These are phyloP conservation scores for Myotis brandtii DNA, from an alignment of 2,113 vertebrate genomes.

Conservation along the genomic window DNA sequence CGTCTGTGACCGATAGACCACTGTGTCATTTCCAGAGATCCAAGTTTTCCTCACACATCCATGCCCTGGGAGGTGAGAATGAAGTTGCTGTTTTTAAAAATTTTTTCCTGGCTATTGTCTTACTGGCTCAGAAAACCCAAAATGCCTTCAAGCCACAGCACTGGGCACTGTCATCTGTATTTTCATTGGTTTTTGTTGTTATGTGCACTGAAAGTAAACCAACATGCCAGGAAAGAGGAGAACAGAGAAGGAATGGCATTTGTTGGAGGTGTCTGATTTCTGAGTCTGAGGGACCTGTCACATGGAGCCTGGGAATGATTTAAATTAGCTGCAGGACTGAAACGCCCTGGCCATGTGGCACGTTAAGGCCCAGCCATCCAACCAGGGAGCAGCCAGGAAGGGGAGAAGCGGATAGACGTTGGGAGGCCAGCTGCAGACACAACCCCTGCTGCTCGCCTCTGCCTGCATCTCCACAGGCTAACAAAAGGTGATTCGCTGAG, in stretches of 20 bases:
- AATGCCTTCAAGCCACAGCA: constrained; percentile 60
- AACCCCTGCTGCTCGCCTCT: not conserved
- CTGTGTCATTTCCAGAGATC: constrained; percentile 36
- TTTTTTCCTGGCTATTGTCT: constrained; percentile 71
- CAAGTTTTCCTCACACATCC: constrained; percentile 19
- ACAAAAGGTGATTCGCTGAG: not conserved
- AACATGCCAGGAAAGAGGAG: constrained; percentile 63
- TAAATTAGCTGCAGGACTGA: constrained; percentile 72
- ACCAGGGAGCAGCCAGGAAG: not conserved
- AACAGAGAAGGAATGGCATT: constrained; percentile 46
- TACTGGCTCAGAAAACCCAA: constrained; percentile 63
- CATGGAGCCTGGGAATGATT: not conserved
- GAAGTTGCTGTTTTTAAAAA: constrained; percentile 62
- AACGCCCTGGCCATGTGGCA: constrained; percentile 50
- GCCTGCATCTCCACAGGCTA: not conserved
- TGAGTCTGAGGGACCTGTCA: constrained; percentile 40
- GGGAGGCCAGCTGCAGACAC: not conserved
- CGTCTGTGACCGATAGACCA: constrained; percentile 75
- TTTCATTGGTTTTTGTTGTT: constrained; percentile 73
- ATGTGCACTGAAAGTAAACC: constrained; percentile 51
- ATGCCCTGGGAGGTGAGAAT: constrained; percentile 23
- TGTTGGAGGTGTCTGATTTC: constrained; percentile 16
- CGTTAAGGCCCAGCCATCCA: accelerated
- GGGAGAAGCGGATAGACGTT: not conserved
- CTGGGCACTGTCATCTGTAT: constrained; percentile 62